Base-by-base conservation (phyloP, 37 sponge, comb jelly and placozoan species). In the Cliona cf. orientalis region DNA sequence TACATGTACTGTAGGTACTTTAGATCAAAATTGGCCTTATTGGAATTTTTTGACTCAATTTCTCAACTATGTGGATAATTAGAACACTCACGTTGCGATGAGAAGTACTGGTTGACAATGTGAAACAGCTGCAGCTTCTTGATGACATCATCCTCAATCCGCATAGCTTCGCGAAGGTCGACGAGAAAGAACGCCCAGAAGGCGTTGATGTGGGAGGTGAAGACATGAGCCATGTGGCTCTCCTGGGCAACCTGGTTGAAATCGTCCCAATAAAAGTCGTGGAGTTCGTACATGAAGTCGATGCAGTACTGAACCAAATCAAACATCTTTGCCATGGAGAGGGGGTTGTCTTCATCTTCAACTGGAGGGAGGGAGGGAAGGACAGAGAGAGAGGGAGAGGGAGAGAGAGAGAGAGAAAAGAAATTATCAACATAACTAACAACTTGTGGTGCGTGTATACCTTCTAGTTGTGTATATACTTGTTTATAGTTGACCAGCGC, bases 201-300 rank as follows among this genome's bases (percentile, higher is more conserved):
- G 46, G 86, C 86, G 70, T 85, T 45, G 53, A 78, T 59, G 43
- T 85, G 86, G 21, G 62, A 3, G 3, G 62, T 3, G n/a, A 76
- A 59, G 31, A 61, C 76, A 6, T 11, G 21, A n/a, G n/a, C n/a
- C n/a, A n/a, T n/a, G n/a, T n/a, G n/a, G n/a, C n/a, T n/a, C n/a
- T 35, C 74, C 23, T 70, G 28, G 23, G 72, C 23, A 17, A 31
- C 33, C 44, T 66, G 82, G 9, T 39, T 58, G 44, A 81, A 71
- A 9, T 81, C 83, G 46, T 85, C 76, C 62, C 42, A 55, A 57
- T 75, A 87, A 71, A 70, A 87, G 35, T 75, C 88, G 19, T 87
- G 88, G 1, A 87, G 82, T 58, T 87, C 88, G 53, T 81, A 87
- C 88, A 87, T 87, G 76, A 75, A 87, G 34, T 81, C 82, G 9